Evolutionary conservation across 2,888 invertebrate species (phyloP).

Genomic region (Caenorhabditis angaria): DNA sequence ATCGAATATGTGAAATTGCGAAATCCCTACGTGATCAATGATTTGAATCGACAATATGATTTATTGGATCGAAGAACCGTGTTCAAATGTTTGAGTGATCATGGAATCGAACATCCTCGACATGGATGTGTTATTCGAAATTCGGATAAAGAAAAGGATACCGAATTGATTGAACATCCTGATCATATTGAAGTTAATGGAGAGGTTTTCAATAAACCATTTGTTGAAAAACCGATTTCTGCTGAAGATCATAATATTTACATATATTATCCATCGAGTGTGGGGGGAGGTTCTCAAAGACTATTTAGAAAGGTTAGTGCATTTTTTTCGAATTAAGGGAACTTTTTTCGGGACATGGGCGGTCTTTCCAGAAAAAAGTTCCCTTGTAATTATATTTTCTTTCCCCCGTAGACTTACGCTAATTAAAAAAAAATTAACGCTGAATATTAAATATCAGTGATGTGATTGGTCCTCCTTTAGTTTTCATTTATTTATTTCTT

Average conservation of each 20-base stretch:
- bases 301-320: slow-evolving; percentile 87
- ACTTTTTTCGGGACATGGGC: neutral
- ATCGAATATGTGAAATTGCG: slow-evolving; percentile 92
- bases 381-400: too few species aligned
- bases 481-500: neutral
- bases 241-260: slow-evolving; percentile 99
- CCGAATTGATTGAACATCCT: slow-evolving; percentile 57
- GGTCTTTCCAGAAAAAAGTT: too few species aligned
- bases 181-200: slow-evolving; percentile 71
- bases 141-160: slow-evolving; percentile 54
- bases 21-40: slow-evolving; percentile 95
- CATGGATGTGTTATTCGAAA: slow-evolving; percentile 96
- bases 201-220: slow-evolving; percentile 79
- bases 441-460: slow-evolving; percentile 3
- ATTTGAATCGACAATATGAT: slow-evolving; percentile 97
- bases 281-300: slow-evolving; percentile 94
- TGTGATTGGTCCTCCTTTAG: slow-evolving; percentile 2
- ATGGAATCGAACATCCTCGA: slow-evolving; percentile 95
- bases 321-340: neutral
- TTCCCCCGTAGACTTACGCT: too few species aligned
- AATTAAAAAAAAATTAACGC: neutral
- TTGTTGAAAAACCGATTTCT: slow-evolving; percentile 98
- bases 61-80: slow-evolving; percentile 85
- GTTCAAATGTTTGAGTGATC: slow-evolving; percentile 89
- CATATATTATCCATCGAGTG: slow-evolving; percentile 98